These are phyloP conservation scores for Channa maculata DNA, from an alignment of 2,113 vertebrate species.

Conservation along the genomic window DNA sequence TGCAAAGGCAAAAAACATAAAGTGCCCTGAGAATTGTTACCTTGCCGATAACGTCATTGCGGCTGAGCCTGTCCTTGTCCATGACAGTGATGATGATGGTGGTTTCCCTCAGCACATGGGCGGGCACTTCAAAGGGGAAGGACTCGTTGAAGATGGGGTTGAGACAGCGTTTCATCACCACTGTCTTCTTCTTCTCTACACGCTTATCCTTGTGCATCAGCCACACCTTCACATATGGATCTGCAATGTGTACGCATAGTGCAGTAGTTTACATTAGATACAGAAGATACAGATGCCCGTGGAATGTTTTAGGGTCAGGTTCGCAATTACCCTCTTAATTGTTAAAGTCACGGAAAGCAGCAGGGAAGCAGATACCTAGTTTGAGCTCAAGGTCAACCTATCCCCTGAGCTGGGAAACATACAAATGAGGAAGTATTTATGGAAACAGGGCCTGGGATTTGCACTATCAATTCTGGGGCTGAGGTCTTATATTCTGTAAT, in stretches of 20 bases:
- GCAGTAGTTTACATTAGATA: slow-evolving; percentile 38
- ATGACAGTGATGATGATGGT: slow-evolving; percentile 99
- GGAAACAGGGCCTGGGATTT: slow-evolving; percentile 63
- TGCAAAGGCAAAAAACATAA: background rate
- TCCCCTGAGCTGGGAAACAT: slow-evolving; percentile 66
- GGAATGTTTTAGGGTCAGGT: slow-evolving; percentile 54
- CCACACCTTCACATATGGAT: slow-evolving; percentile 99
- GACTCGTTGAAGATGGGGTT: slow-evolving; percentile 99
- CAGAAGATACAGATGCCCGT: slow-evolving; percentile 22
- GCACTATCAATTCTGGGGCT: slow-evolving; percentile 53
- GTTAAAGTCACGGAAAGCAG: slow-evolving; percentile 61
- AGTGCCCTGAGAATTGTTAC: slow-evolving; percentile 69
- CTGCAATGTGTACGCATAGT: slow-evolving; percentile 73
- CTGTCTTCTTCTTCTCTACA: slow-evolving; percentile 99
- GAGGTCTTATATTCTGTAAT: slow-evolving; percentile 46
- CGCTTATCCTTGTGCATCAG: slow-evolving; percentile 99
- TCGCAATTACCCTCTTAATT: slow-evolving; percentile 73
- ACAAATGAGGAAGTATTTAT: slow-evolving; percentile 75
- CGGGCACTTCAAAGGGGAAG: slow-evolving; percentile 96
- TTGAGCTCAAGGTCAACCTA: slow-evolving; percentile 73
- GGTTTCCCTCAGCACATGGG: slow-evolving; percentile 96
- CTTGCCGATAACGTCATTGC: slow-evolving; percentile 98
- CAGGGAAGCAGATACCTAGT: slow-evolving; percentile 63
- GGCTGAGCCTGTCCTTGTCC: slow-evolving; percentile 98
- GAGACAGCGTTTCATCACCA: slow-evolving; percentile 96